These are phyloP conservation scores for Drosophila putrida DNA, from an alignment of 2,888 invertebrate species.

Conservation along the genomic window DNA sequence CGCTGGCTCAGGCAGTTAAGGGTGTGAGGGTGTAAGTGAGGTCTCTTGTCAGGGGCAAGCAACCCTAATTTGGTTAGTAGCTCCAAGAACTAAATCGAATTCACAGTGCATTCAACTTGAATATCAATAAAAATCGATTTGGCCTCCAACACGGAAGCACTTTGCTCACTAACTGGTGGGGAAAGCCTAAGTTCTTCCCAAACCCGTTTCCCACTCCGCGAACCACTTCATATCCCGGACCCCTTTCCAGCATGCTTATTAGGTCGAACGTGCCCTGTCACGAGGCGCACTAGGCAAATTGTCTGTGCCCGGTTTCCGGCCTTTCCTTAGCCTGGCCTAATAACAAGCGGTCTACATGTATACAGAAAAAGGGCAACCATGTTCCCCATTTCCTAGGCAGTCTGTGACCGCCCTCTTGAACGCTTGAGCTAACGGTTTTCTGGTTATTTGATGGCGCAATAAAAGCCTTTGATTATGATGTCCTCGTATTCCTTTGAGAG, in stretches of 20 bases:
- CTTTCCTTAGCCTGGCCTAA: slow-evolving; percentile 53
- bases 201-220: too few species aligned
- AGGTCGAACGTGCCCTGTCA: slow-evolving; percentile 76
- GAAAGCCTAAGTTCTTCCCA: slow-evolving; percentile 2
- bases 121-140: slow-evolving; percentile 78
- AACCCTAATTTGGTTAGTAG: slow-evolving; percentile 21
- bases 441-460: slow-evolving; percentile 71
- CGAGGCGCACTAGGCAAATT: slow-evolving; percentile 57
- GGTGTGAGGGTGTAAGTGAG: not conserved
- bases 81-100: slow-evolving; percentile 45
- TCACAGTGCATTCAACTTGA: slow-evolving; percentile 71
- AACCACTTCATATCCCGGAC: not conserved
- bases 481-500: slow-evolving; percentile 65
- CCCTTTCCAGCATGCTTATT: slow-evolving; percentile 57
- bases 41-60: slow-evolving; percentile 16
- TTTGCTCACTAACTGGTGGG: slow-evolving; percentile 32
- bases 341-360: slow-evolving; percentile 23
- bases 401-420: slow-evolving; percentile 6
- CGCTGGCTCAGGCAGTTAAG: slow-evolving; percentile 14
- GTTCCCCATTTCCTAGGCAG: not conserved
- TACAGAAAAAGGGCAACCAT: slow-evolving; percentile 40
- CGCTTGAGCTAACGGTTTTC: slow-evolving; percentile 66
- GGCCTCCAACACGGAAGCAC: slow-evolving; percentile 63
- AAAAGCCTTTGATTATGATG: slow-evolving; percentile 77
- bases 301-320: slow-evolving; percentile 60